Evolutionary conservation across 1,140 invertebrate species (phyloP).

Genomic region (Procambarus virginalis): DNA sequence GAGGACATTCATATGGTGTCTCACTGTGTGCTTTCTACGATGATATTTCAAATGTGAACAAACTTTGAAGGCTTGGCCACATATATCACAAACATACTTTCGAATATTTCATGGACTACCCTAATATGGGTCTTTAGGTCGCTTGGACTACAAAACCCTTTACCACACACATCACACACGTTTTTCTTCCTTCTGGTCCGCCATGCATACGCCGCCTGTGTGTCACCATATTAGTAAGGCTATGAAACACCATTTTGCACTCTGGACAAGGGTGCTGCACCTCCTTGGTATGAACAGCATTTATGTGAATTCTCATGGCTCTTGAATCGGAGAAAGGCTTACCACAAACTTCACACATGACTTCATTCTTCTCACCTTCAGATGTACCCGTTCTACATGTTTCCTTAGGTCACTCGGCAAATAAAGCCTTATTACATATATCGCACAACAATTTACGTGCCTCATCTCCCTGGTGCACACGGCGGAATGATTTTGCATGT

Average conservation of each 20-base stretch:
- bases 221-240: conserved; percentile 62
- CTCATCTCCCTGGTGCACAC: conserved; percentile 61
- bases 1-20: conserved; percentile 64
- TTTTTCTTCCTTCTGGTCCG: conserved; percentile 52
- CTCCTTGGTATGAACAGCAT: conserved; percentile 71
- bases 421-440: conserved; percentile 65
- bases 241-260: conserved; percentile 70
- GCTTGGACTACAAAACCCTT: conserved; percentile 67
- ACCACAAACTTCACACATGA: conserved; percentile 65
- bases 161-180: conserved; percentile 67
- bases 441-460: conserved; percentile 54
- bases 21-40: conserved; percentile 67
- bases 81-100: conserved; percentile 71
- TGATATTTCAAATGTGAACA: conserved; percentile 69
- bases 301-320: conserved; percentile 64
- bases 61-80: conserved; percentile 65
- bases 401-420: conserved; percentile 57
- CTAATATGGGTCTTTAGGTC: conserved; percentile 70
- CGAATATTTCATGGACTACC: conserved; percentile 69
- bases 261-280: conserved; percentile 72
- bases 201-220: conserved; percentile 62
- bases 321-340: conserved; percentile 62
- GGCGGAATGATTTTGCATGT: conserved; percentile 61
- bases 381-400: conserved; percentile 63
- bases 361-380: conserved; percentile 62